phyloP scores from a whole-genome alignment of 2,888 invertebrate genomes.

The Acanthopleura granulata region DNA sequence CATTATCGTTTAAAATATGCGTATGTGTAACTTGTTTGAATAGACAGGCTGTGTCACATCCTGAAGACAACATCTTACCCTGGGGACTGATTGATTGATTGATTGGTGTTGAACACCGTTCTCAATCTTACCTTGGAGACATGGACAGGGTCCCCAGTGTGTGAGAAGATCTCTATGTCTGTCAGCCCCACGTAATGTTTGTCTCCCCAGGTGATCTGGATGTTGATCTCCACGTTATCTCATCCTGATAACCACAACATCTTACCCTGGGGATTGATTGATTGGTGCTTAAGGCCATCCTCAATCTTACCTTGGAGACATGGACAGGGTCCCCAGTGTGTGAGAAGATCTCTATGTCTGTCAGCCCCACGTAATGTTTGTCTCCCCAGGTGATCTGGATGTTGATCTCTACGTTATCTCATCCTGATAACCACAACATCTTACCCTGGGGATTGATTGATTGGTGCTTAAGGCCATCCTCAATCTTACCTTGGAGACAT shows the following conservation, averaged over 20 bases:
- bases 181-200: conserved; percentile 83
- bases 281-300: too few species aligned
- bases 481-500: conserved; percentile 78
- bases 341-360: conserved; percentile 83
- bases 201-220: conserved; percentile 82
- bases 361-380: conserved; percentile 82
- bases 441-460: too few species aligned
- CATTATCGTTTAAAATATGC: too few species aligned
- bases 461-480: too few species aligned
- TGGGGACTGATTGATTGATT: too few species aligned
- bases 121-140: conserved; percentile 78
- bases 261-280: too few species aligned
- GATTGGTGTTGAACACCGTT: too few species aligned
- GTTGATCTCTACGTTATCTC: conserved; percentile 78
- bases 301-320: conserved; percentile 78
- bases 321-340: conserved; percentile 75
- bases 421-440: too few species aligned
- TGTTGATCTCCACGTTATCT: conserved; percentile 78
- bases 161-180: conserved; percentile 82
- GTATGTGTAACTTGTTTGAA: too few species aligned
- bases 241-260: too few species aligned
- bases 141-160: conserved; percentile 75
- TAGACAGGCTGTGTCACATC: too few species aligned
- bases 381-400: conserved; percentile 83
- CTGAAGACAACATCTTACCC: too few species aligned